These are phyloP conservation scores for Drosophila paracracens DNA, from an alignment of 2,888 invertebrate genomes.

Conservation along the genomic window DNA sequence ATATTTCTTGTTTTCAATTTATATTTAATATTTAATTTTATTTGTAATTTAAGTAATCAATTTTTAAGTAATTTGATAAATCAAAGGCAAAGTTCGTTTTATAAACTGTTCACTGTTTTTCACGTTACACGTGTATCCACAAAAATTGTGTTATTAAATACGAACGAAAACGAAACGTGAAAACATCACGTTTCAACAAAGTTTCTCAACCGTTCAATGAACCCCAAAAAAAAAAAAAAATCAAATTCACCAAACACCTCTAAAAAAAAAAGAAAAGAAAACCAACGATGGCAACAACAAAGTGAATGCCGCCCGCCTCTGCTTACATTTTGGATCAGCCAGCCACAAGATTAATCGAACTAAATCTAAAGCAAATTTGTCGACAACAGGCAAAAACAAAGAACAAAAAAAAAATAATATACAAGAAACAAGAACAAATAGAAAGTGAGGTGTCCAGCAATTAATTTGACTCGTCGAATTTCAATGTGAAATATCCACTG, in stretches of 20 bases:
- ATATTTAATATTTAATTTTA: background rate
- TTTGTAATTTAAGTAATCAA: background rate
- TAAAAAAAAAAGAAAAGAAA: background rate
- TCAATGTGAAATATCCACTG: slow-evolving; percentile 45
- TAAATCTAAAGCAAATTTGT: slow-evolving; percentile 42
- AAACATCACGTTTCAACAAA: slow-evolving; percentile 68
- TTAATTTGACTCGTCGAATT: slow-evolving; percentile 60
- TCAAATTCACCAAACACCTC: slow-evolving; percentile 37
- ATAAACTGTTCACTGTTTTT: slow-evolving; percentile 24
- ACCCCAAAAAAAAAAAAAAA: slow-evolving; percentile 29
- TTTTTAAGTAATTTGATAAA: background rate
- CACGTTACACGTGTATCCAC: slow-evolving; percentile 7
- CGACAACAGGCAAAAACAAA: slow-evolving; percentile 22
- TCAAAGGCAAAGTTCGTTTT: background rate
- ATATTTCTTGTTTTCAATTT: too few species aligned
- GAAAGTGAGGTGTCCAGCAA: slow-evolving; percentile 42
- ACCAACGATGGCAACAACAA: slow-evolving; percentile 7
- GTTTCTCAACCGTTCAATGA: slow-evolving; percentile 64
- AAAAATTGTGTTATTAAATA: slow-evolving; percentile 27
- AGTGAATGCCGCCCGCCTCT: slow-evolving; percentile 26
- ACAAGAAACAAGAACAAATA: slow-evolving; percentile 6
- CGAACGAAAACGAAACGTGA: slow-evolving; percentile 34
- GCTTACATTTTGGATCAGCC: slow-evolving; percentile 25
- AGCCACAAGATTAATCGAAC: slow-evolving; percentile 32
- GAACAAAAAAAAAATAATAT: background rate